A percentile compares a stretch with the other conserved stretches of the same genome.
These are phyloP conservation scores for Columba janthina DNA, from an alignment of 2,113 vertebrate genomes.

Conservation along the genomic window DNA sequence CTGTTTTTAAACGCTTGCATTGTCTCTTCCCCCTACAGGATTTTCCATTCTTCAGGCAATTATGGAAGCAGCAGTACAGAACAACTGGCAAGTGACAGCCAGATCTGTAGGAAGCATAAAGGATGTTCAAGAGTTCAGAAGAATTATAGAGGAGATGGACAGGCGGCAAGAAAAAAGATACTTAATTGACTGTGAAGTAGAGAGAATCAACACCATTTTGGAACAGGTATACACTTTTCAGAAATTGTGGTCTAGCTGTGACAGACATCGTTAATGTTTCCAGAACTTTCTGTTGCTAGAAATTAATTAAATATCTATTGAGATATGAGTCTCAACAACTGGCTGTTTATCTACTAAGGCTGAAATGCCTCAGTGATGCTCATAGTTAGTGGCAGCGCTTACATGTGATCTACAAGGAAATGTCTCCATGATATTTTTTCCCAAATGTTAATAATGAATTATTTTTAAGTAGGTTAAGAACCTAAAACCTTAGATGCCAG, in stretches of 20 bases:
- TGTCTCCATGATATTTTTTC: not conserved
- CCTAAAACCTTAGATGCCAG: not conserved
- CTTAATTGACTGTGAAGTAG: slow-evolving; percentile 96
- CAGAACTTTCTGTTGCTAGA: not conserved
- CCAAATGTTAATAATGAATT: slow-evolving; percentile 20
- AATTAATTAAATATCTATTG: not conserved
- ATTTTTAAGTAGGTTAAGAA: slow-evolving; percentile 14
- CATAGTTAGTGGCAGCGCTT: not conserved
- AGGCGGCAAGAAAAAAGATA: slow-evolving; percentile 96
- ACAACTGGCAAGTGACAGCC: slow-evolving; percentile 99
- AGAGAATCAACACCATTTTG: slow-evolving; percentile 95
- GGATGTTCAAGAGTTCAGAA: slow-evolving; percentile 92
- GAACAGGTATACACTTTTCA: slow-evolving; percentile 85
- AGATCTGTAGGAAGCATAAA: slow-evolving; percentile 95
- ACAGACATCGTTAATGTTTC: not conserved
- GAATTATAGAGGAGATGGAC: slow-evolving; percentile 99
- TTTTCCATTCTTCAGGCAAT: slow-evolving; percentile 99
- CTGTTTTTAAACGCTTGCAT: slow-evolving; percentile 28
- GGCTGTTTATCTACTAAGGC: not conserved
- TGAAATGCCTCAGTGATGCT: not conserved
- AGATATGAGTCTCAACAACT: not conserved
- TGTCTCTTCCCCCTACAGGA: slow-evolving; percentile 76
- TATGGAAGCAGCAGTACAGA: slow-evolving; percentile 98
- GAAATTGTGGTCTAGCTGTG: not conserved
- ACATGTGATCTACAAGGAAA: not conserved